Percentiles rank a stretch among this genome's conserved stretches.
Evolutionary conservation across 2,113 vertebrate genomes (phyloP).

Genomic region (Gallinago media): DNA sequence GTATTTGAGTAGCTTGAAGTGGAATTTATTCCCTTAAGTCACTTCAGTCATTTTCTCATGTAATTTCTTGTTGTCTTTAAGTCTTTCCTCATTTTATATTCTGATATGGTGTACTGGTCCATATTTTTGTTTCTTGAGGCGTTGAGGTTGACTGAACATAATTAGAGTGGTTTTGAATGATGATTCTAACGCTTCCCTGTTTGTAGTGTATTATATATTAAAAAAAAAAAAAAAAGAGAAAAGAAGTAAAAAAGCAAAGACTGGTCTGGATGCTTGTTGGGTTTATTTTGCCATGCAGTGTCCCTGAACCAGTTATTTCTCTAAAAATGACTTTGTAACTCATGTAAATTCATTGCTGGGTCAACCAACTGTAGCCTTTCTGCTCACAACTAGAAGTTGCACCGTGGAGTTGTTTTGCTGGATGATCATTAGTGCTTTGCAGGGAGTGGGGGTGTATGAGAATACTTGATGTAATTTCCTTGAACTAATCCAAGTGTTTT

Average conservation of each 20-base stretch:
- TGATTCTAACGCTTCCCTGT: neutral
- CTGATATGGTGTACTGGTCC: neutral
- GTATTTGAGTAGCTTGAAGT: neutral
- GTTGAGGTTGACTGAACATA: neutral
- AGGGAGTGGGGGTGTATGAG: neutral
- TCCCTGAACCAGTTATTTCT: neutral
- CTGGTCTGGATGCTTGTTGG: neutral
- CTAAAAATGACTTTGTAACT: neutral
- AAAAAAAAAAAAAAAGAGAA: neutral
- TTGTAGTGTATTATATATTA: neutral
- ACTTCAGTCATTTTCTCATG: neutral
- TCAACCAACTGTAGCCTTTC: neutral
- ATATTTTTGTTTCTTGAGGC: neutral
- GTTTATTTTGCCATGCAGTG: neutral
- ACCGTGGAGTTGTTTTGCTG: neutral
- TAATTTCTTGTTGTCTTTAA: neutral
- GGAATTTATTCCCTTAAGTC: neutral
- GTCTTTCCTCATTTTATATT: neutral
- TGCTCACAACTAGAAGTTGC: neutral
- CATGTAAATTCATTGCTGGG: neutral
- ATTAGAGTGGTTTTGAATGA: neutral
- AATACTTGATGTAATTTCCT: neutral
- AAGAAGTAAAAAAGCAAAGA: neutral
- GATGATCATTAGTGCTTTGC: neutral
- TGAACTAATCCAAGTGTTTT: slow-evolving; percentile 17